Conservation (phyloP, 2,113 vertebrate genomes). For the Chionodraco myersi region DNA sequence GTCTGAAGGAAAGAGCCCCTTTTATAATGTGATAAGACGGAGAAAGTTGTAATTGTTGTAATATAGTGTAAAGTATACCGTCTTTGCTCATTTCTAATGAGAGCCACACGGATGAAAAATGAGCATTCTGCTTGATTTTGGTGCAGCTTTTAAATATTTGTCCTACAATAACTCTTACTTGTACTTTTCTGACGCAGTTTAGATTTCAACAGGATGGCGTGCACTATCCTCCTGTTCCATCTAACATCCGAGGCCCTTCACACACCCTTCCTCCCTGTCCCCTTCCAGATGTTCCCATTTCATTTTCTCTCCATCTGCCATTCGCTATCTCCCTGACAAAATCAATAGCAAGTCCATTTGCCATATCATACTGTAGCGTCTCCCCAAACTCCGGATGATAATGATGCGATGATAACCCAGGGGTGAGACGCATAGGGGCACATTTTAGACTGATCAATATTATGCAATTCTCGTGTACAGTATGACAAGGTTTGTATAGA, state of each 20-base stretch:
- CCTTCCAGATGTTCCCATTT: slow-evolving; percentile 75
- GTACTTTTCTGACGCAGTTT: not conserved
- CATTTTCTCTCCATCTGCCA: slow-evolving; percentile 77
- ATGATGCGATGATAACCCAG: slow-evolving; percentile 85
- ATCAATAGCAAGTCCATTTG: slow-evolving; percentile 86
- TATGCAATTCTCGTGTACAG: slow-evolving; percentile 57
- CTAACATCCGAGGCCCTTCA: slow-evolving; percentile 62
- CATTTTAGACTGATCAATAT: slow-evolving; percentile 83
- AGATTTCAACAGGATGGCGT: slow-evolving; percentile 39
- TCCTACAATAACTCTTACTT: not conserved
- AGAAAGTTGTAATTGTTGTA: slow-evolving; percentile 59
- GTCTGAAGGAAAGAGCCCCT: slow-evolving; percentile 50
- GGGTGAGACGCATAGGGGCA: slow-evolving; percentile 72
- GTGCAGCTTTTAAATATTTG: slow-evolving; percentile 20
- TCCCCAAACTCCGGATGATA: slow-evolving; percentile 82
- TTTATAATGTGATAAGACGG: slow-evolving; percentile 64
- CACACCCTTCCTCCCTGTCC: slow-evolving; percentile 57
- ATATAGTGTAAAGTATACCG: slow-evolving; percentile 10
- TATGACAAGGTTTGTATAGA: slow-evolving; percentile 58
- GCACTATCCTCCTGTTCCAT: slow-evolving; percentile 59
- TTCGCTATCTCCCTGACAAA: slow-evolving; percentile 67
- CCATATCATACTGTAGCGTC: slow-evolving; percentile 79
- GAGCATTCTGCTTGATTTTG: slow-evolving; percentile 4
- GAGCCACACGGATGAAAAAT: slow-evolving; percentile 7
- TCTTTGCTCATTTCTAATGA: not conserved